These are phyloP conservation scores for Gonioctena quinquepunctata DNA, from an alignment of 1,140 invertebrate species.

Conservation along the genomic window DNA sequence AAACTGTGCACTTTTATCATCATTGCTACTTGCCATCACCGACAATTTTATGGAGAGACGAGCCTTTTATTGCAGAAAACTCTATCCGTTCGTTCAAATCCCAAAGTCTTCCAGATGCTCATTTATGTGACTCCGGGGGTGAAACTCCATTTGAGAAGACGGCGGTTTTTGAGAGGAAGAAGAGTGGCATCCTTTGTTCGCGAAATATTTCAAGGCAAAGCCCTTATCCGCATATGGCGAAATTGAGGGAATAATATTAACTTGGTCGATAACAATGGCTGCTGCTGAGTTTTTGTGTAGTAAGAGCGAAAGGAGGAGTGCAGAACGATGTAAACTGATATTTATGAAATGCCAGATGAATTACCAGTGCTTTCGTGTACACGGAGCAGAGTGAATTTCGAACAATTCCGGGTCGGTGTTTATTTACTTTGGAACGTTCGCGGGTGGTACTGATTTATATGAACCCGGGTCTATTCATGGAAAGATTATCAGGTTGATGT, in stretches of 20 bases:
- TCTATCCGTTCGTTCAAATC: neutral
- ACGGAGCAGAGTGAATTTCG: neutral
- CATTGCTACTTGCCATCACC: neutral
- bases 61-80: neutral
- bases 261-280: neutral
- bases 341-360: neutral
- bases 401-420: neutral
- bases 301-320: neutral
- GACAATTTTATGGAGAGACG: neutral
- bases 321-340: neutral
- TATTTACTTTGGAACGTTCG: neutral
- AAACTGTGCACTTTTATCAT: no score
- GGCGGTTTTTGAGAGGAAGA: neutral
- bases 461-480: no score
- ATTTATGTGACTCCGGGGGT: neutral
- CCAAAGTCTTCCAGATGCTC: neutral
- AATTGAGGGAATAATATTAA: constrained; percentile 8
- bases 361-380: neutral
- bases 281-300: neutral
- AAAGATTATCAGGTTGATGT: no score
- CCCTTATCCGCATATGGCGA: constrained; percentile 4
- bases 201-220: neutral
- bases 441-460: no score
- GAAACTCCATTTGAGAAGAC: neutral
- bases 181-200: neutral